phyloP scores from a whole-genome alignment of 2,888 invertebrate genomes.

The Palloptera scutellata region DNA sequence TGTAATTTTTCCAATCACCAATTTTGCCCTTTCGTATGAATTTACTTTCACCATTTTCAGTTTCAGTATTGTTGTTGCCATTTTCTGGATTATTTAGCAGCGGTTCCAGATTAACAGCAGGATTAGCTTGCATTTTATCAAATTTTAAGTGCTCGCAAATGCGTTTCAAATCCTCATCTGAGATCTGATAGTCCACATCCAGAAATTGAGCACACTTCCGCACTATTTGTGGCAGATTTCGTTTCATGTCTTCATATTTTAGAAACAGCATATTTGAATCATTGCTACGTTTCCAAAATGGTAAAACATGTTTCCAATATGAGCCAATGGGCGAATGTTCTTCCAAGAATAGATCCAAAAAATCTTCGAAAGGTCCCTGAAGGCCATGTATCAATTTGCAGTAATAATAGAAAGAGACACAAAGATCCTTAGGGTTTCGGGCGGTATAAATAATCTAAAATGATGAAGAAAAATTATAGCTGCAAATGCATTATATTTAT shows the following conservation, averaged over 20 bases:
- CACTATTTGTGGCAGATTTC: conserved; percentile 73
- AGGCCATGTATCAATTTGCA: conserved; percentile 76
- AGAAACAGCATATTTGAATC: conserved; percentile 79
- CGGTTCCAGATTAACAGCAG: conserved; percentile 77
- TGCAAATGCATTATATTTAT: too few relatives aligned
- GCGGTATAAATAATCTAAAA: conserved; percentile 80
- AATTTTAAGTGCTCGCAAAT: conserved; percentile 81
- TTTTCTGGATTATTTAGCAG: conserved; percentile 66
- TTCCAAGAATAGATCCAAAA: conserved; percentile 76
- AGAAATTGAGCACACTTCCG: conserved; percentile 70
- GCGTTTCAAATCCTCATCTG: conserved; percentile 72
- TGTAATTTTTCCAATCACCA: conserved; percentile 80
- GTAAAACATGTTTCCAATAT: conserved; percentile 72
- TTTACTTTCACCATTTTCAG: conserved; percentile 62
- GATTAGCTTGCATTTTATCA: conserved; percentile 81
- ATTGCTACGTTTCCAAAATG: conserved; percentile 75
- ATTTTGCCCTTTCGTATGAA: conserved; percentile 82
- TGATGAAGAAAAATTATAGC: neutral
- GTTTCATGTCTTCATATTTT: conserved; percentile 84
- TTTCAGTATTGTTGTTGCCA: conserved; percentile 28
- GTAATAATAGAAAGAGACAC: conserved; percentile 88
- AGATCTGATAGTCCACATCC: conserved; percentile 70
- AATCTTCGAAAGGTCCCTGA: conserved; percentile 74
- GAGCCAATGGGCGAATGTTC: conserved; percentile 72
- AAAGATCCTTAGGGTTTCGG: conserved; percentile 89